phyloP scores from a whole-genome alignment of 1,140 invertebrate genomes.

The Zaprionus davidi region DNA sequence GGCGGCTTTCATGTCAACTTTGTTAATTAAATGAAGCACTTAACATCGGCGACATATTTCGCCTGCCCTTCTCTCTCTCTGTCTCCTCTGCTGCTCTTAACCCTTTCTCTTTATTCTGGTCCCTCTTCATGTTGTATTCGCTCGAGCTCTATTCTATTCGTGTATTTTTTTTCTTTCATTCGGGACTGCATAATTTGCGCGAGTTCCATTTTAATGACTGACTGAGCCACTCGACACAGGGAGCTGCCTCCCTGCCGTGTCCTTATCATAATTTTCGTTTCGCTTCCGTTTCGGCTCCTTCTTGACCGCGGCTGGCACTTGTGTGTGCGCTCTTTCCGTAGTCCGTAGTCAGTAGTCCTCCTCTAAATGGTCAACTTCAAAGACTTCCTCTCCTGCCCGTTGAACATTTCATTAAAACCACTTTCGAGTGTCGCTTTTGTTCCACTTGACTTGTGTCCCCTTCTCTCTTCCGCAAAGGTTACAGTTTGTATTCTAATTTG shows the following conservation, averaged over 20 bases:
- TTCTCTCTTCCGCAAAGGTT: constrained; percentile 45
- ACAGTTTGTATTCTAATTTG: constrained; percentile 55
- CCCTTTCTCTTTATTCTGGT: not conserved
- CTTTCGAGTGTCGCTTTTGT: constrained; percentile 40
- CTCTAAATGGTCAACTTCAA: constrained; percentile 67
- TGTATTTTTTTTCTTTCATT: constrained; percentile 23
- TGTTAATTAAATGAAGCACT: constrained; percentile 82
- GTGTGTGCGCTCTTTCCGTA: constrained; percentile 30
- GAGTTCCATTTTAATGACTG: constrained; percentile 71
- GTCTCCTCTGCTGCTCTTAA: constrained; percentile 9
- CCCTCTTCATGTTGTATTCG: constrained; percentile 8
- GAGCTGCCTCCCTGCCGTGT: not conserved
- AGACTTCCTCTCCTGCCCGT: constrained; percentile 26
- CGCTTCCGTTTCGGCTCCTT: constrained; percentile 57
- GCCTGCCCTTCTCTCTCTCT: constrained; percentile 11
- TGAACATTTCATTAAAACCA: constrained; percentile 67
- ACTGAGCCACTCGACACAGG: constrained; percentile 20
- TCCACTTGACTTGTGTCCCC: constrained; percentile 26
- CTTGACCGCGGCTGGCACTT: constrained; percentile 31
- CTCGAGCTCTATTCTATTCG: constrained; percentile 15
- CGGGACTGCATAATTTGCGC: constrained; percentile 60
- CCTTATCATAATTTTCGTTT: constrained; percentile 75
- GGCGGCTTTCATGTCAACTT: constrained; percentile 77
- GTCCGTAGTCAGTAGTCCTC: not conserved
- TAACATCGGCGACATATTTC: constrained; percentile 77